Percentiles rank a stretch among this genome's conserved stretches.
These are phyloP conservation scores for Rostratula benghalensis DNA, from an alignment of 2,113 vertebrate species.

Conservation along the genomic window DNA sequence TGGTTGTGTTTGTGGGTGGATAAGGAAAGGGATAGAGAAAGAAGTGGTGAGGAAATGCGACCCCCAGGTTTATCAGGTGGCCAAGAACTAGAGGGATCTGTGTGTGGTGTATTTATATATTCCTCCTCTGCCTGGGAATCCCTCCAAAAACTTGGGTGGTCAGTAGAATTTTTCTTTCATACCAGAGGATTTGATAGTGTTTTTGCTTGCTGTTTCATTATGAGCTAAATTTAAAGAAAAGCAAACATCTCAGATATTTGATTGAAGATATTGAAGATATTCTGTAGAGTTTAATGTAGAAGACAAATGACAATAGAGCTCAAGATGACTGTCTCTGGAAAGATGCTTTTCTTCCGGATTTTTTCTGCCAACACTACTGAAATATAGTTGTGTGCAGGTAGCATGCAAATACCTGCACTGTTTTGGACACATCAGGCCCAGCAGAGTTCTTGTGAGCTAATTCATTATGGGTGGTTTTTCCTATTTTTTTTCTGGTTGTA, in stretches of 20 bases:
- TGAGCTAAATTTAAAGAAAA: neutral
- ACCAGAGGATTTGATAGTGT: rapidly evolving
- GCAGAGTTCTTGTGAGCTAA: slow-evolving; percentile 72
- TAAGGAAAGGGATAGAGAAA: neutral
- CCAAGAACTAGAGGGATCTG: neutral
- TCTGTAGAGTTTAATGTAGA: neutral
- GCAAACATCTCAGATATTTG: neutral
- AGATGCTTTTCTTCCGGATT: neutral
- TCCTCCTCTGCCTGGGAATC: neutral
- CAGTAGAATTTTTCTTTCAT: neutral
- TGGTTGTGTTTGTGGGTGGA: rapidly evolving
- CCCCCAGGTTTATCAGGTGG: neutral
- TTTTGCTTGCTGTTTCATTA: neutral
- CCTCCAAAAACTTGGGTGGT: neutral
- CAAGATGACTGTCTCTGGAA: neutral
- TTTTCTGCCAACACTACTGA: neutral
- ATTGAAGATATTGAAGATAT: neutral
- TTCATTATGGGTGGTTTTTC: slow-evolving; percentile 55
- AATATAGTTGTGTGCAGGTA: neutral
- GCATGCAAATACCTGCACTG: neutral
- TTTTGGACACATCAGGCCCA: slow-evolving; percentile 56
- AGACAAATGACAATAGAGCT: neutral
- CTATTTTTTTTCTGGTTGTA: neutral
- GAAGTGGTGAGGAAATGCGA: rapidly evolving
- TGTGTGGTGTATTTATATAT: neutral